Evolutionary conservation across 1,140 invertebrate species (phyloP).

Genomic region (Nephila pilipes): DNA sequence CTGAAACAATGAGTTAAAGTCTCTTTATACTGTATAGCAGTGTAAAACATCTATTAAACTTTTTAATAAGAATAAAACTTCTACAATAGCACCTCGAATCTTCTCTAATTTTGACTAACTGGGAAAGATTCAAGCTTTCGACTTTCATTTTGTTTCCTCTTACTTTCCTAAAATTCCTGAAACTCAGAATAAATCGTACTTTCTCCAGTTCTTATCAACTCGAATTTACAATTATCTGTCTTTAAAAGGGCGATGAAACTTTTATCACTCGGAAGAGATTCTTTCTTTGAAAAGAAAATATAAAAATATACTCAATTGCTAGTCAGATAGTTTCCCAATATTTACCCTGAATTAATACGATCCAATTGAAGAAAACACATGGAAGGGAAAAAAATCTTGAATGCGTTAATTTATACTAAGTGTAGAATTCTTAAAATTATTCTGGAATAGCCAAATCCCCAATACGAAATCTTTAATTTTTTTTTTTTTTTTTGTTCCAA

Average conservation of each 20-base stretch:
- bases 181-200: background rate
- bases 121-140: no score
- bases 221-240: background rate
- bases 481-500: background rate
- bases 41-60: no score
- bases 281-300: background rate
- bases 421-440: constrained; percentile 39
- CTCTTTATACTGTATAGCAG: no score
- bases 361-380: background rate
- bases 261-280: background rate
- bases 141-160: no score
- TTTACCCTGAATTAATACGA: background rate
- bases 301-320: background rate
- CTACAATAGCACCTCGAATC: no score
- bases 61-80: no score
- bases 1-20: no score
- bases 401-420: constrained; percentile 52
- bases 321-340: background rate
- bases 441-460: background rate
- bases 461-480: background rate
- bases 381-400: background rate
- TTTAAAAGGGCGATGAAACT: background rate
- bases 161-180: background rate
- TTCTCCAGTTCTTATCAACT: background rate
- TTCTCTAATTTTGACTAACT: no score